Evolutionary conservation across 2,113 vertebrate species (phyloP), one percentile per base, ranked within the genome.

Genomic region (Neogobius melanostomus): DNA sequence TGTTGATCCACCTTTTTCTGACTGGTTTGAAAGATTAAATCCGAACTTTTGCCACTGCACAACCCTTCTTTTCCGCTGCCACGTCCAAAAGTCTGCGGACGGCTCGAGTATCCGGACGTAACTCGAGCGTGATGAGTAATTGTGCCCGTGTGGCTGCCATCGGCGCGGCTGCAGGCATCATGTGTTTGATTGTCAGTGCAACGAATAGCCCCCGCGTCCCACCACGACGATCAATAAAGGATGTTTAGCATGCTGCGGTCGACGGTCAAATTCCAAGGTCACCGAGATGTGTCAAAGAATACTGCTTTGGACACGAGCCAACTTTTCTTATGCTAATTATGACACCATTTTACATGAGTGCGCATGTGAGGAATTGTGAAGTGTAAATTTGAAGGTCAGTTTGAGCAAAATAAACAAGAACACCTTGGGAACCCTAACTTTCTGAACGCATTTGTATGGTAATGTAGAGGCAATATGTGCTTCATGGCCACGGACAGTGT

Each of bases 141-240:
- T 45, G n/a, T 42, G 15, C 59, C 59, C 14, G 4, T n/a, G 42
- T 45, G 59, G 59, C 59, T n/a, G 57, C 42, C 42, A 12, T 5
- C 12, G 57, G 57, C 57, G 43, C 7, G 28, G 12, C 57, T 43
- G 28, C 28, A 60, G 57, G 57, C 57, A 60, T 61, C 59, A 16
- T 61, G 42, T 61, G 45, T 61, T 61, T 61, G 59, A 61, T 61
- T 61, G 59, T 61, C 59, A 61, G 36, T 60, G 36, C 36, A 61
- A 44, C 36, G 12, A 61, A 61, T 61, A 44, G 42, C 59, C 42
- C 42, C 59, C 8, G 9, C 42, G 1, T 10, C 36, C 36, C 59
- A 61, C 28, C 14, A 43, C 4, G n/a, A 0, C 42, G 14, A 61
- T 61, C 59, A 16, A 61, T 61, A 61, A 42, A 15, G 59, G 59